A percentile compares a stretch with the other conserved stretches of the same genome.
phyloP scores from a whole-genome alignment of 2,797 vertebrate species.

The Coluber constrictor region DNA sequence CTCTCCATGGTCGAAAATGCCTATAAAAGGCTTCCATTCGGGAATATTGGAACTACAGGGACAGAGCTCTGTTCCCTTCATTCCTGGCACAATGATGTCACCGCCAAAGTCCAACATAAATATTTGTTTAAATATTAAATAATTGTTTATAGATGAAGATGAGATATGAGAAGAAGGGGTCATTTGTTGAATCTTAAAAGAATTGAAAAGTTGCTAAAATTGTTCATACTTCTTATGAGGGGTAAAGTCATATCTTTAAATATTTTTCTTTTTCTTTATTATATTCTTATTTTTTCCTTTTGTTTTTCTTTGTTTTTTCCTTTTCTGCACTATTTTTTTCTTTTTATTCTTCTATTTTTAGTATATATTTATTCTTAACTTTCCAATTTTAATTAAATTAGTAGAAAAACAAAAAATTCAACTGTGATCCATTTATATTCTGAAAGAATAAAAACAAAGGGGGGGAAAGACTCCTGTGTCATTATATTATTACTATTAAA shows the following conservation, averaged over 20 bases:
- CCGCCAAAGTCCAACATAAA: too few relatives aligned
- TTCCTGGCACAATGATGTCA: too few relatives aligned
- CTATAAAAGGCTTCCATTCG: too few relatives aligned
- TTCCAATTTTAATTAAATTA: not conserved
- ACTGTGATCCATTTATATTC: conserved; percentile 5
- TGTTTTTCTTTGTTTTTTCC: not conserved
- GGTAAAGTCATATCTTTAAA: not conserved
- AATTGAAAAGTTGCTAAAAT: not conserved
- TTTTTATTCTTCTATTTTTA: not conserved
- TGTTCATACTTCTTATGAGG: not conserved
- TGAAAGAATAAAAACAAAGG: conserved; percentile 10
- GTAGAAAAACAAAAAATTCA: conserved; percentile 6
- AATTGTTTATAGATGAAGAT: not conserved
- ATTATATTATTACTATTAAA: conserved; percentile 31
- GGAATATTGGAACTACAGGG: too few relatives aligned
- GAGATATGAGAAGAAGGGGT: not conserved
- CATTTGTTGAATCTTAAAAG: not conserved
- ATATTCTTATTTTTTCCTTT: not conserved
- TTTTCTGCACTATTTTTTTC: not conserved
- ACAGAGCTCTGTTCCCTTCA: too few relatives aligned
- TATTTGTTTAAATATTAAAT: not conserved
- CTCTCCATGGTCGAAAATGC: too few relatives aligned
- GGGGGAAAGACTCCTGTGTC: conserved; percentile 2
- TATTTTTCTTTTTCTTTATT: not conserved
- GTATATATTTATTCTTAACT: not conserved